Conservation (phyloP, 1,140 invertebrate species). For the Drosophila mojavensis region DNA sequence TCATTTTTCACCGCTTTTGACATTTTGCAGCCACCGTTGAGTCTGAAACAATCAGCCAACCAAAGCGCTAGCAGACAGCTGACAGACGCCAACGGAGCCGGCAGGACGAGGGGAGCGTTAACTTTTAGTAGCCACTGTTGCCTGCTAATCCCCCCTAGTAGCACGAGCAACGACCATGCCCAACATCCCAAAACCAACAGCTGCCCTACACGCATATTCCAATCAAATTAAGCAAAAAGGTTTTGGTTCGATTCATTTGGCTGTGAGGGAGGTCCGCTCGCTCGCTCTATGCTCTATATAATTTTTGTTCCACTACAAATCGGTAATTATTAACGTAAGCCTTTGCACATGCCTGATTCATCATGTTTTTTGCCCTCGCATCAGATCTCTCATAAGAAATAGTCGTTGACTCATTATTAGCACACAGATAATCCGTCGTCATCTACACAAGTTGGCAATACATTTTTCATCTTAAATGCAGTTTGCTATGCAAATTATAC, state of each 20-base stretch:
- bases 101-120: conserved; percentile 17
- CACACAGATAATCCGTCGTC: neutral
- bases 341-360: neutral
- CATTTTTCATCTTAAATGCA: neutral
- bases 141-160: conserved; percentile 63
- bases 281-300: neutral
- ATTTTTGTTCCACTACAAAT: neutral
- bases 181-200: conserved; percentile 13
- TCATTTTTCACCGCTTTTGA: conserved; percentile 82
- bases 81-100: conserved; percentile 45
- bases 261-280: neutral
- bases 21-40: conserved; percentile 73
- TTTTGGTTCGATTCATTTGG: conserved; percentile 36
- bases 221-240: conserved; percentile 80
- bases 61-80: conserved; percentile 69
- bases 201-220: conserved; percentile 70
- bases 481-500: conserved; percentile 2
- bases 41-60: conserved; percentile 79
- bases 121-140: conserved; percentile 43
- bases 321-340: conserved; percentile 21
- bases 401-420: neutral
- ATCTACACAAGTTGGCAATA: too few relatives aligned
- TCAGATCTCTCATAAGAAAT: neutral
- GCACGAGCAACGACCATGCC: conserved; percentile 46
- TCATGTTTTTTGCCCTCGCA: neutral